These are phyloP conservation scores for Ctenoplectra terminalis DNA, from an alignment of 1,140 invertebrate genomes.

Conservation along the genomic window DNA sequence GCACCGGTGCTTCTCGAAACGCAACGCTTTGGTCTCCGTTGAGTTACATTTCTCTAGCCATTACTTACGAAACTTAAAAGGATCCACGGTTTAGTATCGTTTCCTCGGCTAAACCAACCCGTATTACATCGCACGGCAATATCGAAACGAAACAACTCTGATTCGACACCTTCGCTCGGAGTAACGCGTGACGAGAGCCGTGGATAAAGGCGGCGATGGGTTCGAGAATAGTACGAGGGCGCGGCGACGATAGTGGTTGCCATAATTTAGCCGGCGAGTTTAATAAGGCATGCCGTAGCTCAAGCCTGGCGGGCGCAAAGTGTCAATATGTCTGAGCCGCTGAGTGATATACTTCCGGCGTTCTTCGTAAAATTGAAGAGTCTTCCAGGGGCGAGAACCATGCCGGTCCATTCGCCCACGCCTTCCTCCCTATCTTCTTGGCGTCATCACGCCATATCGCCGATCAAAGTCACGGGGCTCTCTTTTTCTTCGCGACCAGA, in stretches of 20 bases:
- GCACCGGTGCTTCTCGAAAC: too few species aligned
- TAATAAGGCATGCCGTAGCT: conserved; percentile 79
- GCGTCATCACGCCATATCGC: conserved; percentile 48
- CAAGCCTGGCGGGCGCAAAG: conserved; percentile 72
- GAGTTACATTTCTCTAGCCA: too few species aligned
- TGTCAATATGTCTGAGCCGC: conserved; percentile 79
- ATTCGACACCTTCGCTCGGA: too few species aligned
- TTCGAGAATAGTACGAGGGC: conserved; percentile 7
- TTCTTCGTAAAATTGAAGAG: conserved; percentile 77
- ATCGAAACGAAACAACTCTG: too few species aligned
- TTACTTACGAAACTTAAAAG: too few species aligned
- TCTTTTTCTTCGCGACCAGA: background rate
- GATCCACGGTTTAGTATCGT: too few species aligned
- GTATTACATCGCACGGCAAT: too few species aligned
- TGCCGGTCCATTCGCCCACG: conserved; percentile 41
- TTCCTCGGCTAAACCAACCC: too few species aligned
- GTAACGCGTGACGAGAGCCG: too few species aligned
- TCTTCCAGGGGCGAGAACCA: conserved; percentile 58
- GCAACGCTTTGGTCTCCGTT: too few species aligned
- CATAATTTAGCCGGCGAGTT: conserved; percentile 78
- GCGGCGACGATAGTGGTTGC: conserved; percentile 68
- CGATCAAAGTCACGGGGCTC: conserved; percentile 60
- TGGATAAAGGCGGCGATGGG: conserved; percentile 30
- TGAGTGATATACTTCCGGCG: conserved; percentile 79
- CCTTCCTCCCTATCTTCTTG: background rate